Evolutionary conservation across 1,140 invertebrate species (phyloP).

Genomic region (Eubasilissa regina): DNA sequence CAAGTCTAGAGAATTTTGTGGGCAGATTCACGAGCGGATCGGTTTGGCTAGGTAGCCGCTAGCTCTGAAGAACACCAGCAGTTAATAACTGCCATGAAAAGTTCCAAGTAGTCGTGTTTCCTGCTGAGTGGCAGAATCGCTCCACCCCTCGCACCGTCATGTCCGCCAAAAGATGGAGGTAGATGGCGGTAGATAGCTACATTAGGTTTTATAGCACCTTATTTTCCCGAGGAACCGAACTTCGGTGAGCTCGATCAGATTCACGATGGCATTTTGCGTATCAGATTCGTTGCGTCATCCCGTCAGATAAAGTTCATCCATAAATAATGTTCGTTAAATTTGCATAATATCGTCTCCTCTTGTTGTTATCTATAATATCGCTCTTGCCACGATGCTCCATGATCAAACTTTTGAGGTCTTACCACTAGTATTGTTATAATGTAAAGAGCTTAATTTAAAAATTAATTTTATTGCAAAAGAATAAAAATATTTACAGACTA

Average conservation of each 20-base stretch:
- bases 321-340: constrained; percentile 61
- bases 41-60: too few species aligned
- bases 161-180: not conserved
- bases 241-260: constrained; percentile 53
- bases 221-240: constrained; percentile 42
- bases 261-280: constrained; percentile 54
- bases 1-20: too few species aligned
- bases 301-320: constrained; percentile 59
- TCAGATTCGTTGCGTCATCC: constrained; percentile 61
- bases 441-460: not conserved
- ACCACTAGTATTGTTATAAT: constrained; percentile 18
- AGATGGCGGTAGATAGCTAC: constrained; percentile 2
- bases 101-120: too few species aligned
- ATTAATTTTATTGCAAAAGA: too few species aligned
- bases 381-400: constrained; percentile 5
- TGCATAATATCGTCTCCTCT: constrained; percentile 58
- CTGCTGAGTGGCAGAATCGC: too few species aligned
- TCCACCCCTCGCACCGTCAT: too few species aligned
- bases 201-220: constrained; percentile 55
- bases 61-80: too few species aligned
- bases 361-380: constrained; percentile 52
- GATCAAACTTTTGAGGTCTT: constrained; percentile 19
- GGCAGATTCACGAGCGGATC: too few species aligned
- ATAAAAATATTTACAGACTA: too few species aligned
- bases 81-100: too few species aligned